Conservation (phyloP, 2,888 invertebrate species). For the Cloeon dipterum region DNA sequence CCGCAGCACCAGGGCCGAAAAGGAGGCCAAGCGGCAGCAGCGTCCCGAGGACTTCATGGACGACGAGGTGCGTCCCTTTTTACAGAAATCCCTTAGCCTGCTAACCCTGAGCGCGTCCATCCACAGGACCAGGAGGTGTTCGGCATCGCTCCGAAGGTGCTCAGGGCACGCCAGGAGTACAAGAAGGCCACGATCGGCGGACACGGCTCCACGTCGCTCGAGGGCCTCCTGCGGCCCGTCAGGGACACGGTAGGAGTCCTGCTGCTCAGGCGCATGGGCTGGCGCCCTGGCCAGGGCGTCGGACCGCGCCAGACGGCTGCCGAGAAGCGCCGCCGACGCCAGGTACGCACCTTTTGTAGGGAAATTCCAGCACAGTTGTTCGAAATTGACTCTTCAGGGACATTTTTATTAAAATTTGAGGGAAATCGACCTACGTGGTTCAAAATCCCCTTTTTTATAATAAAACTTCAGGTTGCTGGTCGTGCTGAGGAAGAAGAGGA, state of each 20-base stretch:
- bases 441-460: too few species aligned
- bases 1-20: conserved; percentile 63
- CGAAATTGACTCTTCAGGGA: too few species aligned
- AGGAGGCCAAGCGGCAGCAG: conserved; percentile 30
- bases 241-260: conserved; percentile 75
- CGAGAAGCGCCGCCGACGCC: conserved; percentile 14
- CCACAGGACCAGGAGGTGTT: conserved; percentile 63
- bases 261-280: conserved; percentile 75
- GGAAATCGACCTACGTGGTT: too few species aligned
- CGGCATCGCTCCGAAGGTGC: conserved; percentile 78
- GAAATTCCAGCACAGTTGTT: too few species aligned
- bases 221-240: conserved; percentile 7
- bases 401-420: too few species aligned
- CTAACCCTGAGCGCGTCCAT: background rate
- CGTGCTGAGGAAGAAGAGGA: conserved; percentile 27
- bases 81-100: background rate
- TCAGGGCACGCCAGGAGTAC: conserved; percentile 63
- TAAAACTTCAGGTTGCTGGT: too few species aligned
- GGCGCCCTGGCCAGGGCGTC: conserved; percentile 72
- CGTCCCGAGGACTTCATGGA: conserved; percentile 94
- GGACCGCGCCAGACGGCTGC: conserved; percentile 31
- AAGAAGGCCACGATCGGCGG: conserved; percentile 12
- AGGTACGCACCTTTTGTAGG: too few species aligned
- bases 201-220: background rate
- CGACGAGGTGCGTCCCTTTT: conserved; percentile 37